Evolutionary conservation across 2,888 invertebrate species (phyloP), one percentile per base, ranked within the genome.

Genomic region (Microctonus brassicae): DNA sequence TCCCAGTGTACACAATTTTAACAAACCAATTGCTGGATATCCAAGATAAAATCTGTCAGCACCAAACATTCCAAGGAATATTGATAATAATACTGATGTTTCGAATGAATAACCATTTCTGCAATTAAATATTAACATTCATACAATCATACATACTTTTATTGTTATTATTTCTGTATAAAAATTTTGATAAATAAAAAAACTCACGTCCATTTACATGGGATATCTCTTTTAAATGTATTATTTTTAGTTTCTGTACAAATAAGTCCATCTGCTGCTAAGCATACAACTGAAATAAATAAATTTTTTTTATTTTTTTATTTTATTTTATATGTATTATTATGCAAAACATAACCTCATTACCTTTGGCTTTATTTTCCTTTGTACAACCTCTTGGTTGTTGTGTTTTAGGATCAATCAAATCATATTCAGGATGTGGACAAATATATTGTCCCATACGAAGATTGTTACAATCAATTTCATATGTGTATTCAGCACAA

Each of bases 31-130:
- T 0, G 97, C 98, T 66, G 97, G 97, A 87, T 99, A 99, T 33
- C 99, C 99, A n/a, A 99, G 90, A 85, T 99, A 99, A 88, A 99
- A 98, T 73, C 99, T 90, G 87, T 99, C 99, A 26, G 96, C 91
- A 20, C 99, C 99, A 89, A 99, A 97, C 96, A 98, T 97, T 33
- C 99, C 99, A 70, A 99, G 90, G 86, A 99, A 99, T 63, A 99
- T 95, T 0, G 99, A 99, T 4, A 99, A 89, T 39, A 99, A 88
- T 57, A 99, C 89, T 0, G 99, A 94, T 67, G 96, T 95, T 86
- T 98, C 97, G 84, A 97, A 93, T 2, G 95, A 94, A 85, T 97
- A 97, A 22, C 97, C 98, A 91, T 98, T 98, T 70, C 97, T 97
- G 88, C 47, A 89, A 88, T 76, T 79, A 77, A 74, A 64, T 22